A percentile compares a stretch with the other conserved stretches of the same genome.
Conservation (phyloP, 2,797 vertebrate genomes). For the Phylloscopus collybita region DNA sequence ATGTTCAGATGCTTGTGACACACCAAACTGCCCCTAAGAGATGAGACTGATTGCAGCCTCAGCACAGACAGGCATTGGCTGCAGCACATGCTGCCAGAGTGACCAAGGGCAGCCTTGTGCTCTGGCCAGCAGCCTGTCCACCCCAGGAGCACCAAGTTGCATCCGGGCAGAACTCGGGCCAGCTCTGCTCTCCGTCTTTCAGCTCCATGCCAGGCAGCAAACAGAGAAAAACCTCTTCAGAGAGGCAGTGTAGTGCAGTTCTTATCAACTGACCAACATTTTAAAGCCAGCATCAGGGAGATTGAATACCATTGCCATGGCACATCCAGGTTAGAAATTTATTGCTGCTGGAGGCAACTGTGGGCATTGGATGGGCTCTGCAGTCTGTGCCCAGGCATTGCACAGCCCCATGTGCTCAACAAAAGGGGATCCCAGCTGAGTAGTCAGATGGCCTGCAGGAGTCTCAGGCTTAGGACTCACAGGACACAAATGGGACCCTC, state of each 20-base stretch:
- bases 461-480: background rate
- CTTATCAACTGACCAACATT: background rate
- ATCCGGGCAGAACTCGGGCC: rapidly evolving
- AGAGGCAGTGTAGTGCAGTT: background rate
- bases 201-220: background rate
- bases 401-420: background rate
- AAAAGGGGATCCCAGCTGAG: background rate
- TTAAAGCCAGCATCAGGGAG: background rate
- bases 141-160: rapidly evolving
- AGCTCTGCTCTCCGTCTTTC: background rate
- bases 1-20: background rate
- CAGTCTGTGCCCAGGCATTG: background rate
- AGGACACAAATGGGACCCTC: background rate
- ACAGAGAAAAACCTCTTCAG: background rate
- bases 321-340: background rate
- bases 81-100: background rate
- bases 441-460: background rate
- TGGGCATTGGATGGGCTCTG: background rate
- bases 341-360: rapidly evolving
- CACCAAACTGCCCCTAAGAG: background rate
- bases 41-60: background rate
- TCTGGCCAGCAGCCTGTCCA: rapidly evolving
- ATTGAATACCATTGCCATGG: background rate
- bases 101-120: background rate
- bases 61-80: background rate